phyloP scores from a whole-genome alignment of 2,113 vertebrate genomes.

The Puffinus mauretanicus region DNA sequence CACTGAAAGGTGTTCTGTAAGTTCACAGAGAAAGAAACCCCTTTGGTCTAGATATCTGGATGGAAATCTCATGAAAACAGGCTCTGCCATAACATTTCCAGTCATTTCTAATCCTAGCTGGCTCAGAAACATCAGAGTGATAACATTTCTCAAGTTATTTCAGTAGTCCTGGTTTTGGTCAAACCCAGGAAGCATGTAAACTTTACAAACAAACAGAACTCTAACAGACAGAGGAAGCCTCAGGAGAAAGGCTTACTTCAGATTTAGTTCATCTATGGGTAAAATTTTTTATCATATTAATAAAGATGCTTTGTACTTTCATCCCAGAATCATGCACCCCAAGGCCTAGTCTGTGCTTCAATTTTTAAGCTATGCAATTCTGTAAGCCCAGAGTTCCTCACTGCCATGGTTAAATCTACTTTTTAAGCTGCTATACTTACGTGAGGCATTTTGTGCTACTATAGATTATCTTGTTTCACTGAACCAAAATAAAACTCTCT shows the following conservation, averaged over 20 bases:
- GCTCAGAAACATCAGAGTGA: constrained; percentile 42
- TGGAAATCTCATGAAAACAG: constrained; percentile 60
- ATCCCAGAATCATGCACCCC: background rate
- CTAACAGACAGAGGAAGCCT: background rate
- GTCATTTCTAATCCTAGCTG: constrained; percentile 52
- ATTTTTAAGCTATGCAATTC: background rate
- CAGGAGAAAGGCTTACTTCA: constrained; percentile 18
- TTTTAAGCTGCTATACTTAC: background rate
- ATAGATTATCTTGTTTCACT: background rate
- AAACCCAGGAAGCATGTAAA: constrained; percentile 10
- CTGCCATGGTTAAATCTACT: background rate
- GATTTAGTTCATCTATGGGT: background rate
- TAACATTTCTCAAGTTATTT: constrained; percentile 52
- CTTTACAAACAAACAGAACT: constrained; percentile 37
- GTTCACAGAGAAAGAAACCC: constrained; percentile 47
- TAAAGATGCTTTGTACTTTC: constrained; percentile 17
- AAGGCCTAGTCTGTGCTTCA: background rate
- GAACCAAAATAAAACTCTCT: background rate
- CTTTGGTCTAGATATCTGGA: constrained; percentile 51
- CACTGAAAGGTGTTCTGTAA: constrained; percentile 50
- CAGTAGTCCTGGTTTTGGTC: constrained; percentile 36
- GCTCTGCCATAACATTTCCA: constrained; percentile 37
- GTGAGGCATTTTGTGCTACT: background rate
- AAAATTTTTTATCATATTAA: background rate
- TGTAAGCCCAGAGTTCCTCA: background rate